Evolutionary conservation across 2,888 invertebrate species (phyloP), one percentile per base, ranked within the genome.

Genomic region (Vanessa cardui): DNA sequence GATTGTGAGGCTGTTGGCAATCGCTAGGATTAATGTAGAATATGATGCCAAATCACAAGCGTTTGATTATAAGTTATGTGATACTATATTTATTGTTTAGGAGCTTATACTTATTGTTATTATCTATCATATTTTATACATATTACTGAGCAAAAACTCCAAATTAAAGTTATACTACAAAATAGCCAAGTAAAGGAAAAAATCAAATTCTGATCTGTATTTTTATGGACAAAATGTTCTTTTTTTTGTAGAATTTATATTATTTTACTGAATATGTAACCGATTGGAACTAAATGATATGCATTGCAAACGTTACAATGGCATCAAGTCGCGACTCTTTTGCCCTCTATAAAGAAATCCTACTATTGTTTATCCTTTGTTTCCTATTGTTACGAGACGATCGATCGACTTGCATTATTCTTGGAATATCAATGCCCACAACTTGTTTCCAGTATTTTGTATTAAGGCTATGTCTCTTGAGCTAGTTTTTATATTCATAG

Each of bases 331-430:
- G 58, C 70, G 66, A 70, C 70, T 67, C 21, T 46, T 70, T 58
- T 66, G 62, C 70, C 64, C 64, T 70, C 64, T 67, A 54, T 47
- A 62, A 20, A 58, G 59, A 67, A 59, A 70, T 62, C 58, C 59
- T 18, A 58, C 65, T 66, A 66, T 68, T 71, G 58, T 66, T 78
- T 77, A 81, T 80, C 64, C 71, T 58, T 69, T 59, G 69, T 72
- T 64, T 62, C 63, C 69, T 70, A 64, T 67, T 72, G 68, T 72
- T 67, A 59, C 64, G 65, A 66, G 44, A 64, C 62, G 66, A 67
- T 49, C 62, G 62, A 65, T 60, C 60, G 65, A 59, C 64, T 49
- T 66, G 63, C 49, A 33, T 73, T 72, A 72, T 70, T 74, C 73
- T 72, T 73, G 49, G 71, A 73, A 73, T 72, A 73, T 68, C 54